Base-by-base conservation (phyloP, 2,113 vertebrate genomes). In the Sclerurus mexicanus region DNA sequence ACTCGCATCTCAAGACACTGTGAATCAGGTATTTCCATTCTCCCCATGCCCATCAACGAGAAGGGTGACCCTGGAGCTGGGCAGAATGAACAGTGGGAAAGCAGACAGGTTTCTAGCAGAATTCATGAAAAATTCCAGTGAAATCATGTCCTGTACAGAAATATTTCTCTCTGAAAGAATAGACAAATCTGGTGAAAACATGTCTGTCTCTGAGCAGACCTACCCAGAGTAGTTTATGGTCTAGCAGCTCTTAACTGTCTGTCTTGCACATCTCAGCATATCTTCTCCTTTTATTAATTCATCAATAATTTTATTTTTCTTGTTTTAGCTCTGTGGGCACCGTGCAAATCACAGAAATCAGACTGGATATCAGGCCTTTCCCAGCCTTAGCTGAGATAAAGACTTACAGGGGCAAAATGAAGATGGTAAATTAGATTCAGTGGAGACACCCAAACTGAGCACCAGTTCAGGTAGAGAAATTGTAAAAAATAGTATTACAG, bases 371-470 rank as follows among this genome's bases (percentile, higher is more conserved):
- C 19, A 74, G 28, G 19, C 55, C 28, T 74, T 78, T 40, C 21
- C 18, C 37, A 58, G 5, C 8, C 27, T 59, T n/a, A 47, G 25
- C 18, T 35, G 35, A 88, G 40, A 74, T 44, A 49, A 72, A 85
- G 23, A 31, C 5, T 47, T 82, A 9, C 1, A 56, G 20, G 14
- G 33, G 12, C 63, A 78, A 68, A 69, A 28, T 7, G 14, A 62
- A 66, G 76, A 44, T 0, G 0, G 9, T 37, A 63, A 79, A 22
- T 55, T 35, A n/a, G 14, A 42, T 77, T 92, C 46, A 84, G 68
- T 10, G 30, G 9, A 9, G 22, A 35, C 23, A 18, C 0, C 0
- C 22, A 49, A 62, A 31, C 13, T 22, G 50, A 33, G 50, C 42
- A 63, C 33, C 27, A 31, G 6, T n/a, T 80, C 39, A 50, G 28